Conservation (phyloP, 2,797 vertebrate genomes). For the Nyctibius grandis region DNA sequence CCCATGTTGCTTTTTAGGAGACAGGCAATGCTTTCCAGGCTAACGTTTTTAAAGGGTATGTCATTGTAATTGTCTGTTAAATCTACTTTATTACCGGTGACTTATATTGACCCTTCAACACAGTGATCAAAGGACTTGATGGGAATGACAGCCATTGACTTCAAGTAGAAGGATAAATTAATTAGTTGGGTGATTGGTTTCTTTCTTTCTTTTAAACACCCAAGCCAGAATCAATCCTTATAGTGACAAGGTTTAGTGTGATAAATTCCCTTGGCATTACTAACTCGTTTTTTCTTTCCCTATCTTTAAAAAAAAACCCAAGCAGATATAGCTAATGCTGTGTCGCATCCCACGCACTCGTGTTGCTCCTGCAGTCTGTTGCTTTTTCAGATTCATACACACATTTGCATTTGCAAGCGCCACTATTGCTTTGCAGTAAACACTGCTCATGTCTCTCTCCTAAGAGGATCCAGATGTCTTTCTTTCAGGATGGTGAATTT, state of each 20-base stretch:
- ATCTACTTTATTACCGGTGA: neutral
- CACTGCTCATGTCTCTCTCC: slow-evolving; percentile 4
- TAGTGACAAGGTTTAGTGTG: slow-evolving; percentile 1
- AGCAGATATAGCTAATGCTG: slow-evolving; percentile 31
- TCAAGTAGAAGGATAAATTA: neutral
- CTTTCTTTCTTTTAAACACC: neutral
- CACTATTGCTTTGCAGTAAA: slow-evolving; percentile 49
- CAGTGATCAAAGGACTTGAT: neutral
- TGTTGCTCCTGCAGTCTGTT: slow-evolving; percentile 60
- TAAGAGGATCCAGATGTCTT: slow-evolving; percentile 30
- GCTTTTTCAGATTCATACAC: slow-evolving; percentile 47
- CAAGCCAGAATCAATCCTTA: neutral
- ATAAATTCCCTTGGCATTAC: slow-evolving; percentile 27
- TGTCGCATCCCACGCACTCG: neutral
- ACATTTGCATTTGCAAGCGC: slow-evolving; percentile 51
- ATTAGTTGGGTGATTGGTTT: neutral
- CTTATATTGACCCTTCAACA: neutral
- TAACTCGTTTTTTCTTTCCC: neutral
- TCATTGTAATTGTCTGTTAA: neutral
- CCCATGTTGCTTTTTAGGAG: neutral
- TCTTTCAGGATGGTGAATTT: neutral
- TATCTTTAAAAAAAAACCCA: neutral
- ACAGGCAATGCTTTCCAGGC: neutral
- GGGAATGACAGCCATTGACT: neutral
- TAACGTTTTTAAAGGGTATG: neutral